These are phyloP conservation scores for Chunga burmeisteri DNA, from an alignment of 2,113 vertebrate species.

Conservation along the genomic window DNA sequence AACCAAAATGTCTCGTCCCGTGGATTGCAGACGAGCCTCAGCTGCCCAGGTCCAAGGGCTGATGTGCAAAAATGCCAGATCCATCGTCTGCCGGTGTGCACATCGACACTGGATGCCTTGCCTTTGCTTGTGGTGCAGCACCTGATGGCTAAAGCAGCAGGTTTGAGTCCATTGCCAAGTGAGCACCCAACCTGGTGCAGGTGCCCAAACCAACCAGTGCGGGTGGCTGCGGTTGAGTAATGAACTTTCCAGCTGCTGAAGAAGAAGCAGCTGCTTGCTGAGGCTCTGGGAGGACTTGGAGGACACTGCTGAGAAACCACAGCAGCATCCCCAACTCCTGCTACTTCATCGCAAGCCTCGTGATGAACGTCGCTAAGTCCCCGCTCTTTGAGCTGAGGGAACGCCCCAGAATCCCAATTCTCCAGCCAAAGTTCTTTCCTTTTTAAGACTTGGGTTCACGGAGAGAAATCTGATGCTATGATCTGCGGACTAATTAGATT, in stretches of 20 bases:
- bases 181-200: not conserved
- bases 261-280: not conserved
- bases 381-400: not conserved
- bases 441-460: not conserved
- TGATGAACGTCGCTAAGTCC: fast-evolving
- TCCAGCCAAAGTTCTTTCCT: not conserved
- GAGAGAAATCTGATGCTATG: not conserved
- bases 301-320: not conserved
- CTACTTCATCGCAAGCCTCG: not conserved
- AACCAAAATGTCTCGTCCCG: not conserved
- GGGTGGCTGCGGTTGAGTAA: not conserved
- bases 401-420: not conserved
- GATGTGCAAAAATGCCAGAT: not conserved
- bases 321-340: not conserved
- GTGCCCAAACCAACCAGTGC: not conserved
- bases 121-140: not conserved
- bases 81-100: not conserved
- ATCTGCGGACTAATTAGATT: not conserved
- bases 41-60: not conserved
- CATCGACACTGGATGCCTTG: not conserved
- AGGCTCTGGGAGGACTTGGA: not conserved
- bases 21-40: not conserved
- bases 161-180: fast-evolving
- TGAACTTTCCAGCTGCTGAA: not conserved
- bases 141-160: not conserved